Evolutionary conservation across 2,113 vertebrate genomes (phyloP).

Genomic region (Arothron firmamentum): DNA sequence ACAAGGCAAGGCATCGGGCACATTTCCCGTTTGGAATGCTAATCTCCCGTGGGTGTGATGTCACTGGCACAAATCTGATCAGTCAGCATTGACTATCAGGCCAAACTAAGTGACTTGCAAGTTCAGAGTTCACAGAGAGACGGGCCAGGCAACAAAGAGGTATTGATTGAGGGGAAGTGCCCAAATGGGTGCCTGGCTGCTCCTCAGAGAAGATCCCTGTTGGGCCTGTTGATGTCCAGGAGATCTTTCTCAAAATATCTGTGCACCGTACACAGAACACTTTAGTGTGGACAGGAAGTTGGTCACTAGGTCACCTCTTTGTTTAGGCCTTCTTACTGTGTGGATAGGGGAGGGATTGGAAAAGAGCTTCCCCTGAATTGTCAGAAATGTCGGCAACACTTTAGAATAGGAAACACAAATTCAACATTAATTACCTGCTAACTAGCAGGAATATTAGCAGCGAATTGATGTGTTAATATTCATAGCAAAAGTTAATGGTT

Average conservation of each 20-base stretch:
- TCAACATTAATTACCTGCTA: no score
- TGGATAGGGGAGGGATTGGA: no score
- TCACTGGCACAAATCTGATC: slow-evolving; percentile 31
- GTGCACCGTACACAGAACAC: slow-evolving; percentile 5
- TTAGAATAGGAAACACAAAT: no score
- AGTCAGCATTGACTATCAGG: slow-evolving; percentile 13
- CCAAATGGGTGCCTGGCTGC: slow-evolving; percentile 13
- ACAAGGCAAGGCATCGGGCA: slow-evolving; percentile 17
- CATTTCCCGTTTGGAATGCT: background rate
- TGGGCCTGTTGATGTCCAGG: no score
- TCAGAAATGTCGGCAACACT: no score
- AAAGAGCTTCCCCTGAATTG: no score
- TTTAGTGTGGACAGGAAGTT: slow-evolving; percentile 32
- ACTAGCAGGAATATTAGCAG: no score
- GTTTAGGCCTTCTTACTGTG: slow-evolving; percentile 1
- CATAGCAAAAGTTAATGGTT: no score
- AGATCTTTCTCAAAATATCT: background rate
- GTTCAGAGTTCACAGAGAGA: slow-evolving; percentile 45
- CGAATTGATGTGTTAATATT: no score
- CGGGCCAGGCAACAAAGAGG: slow-evolving; percentile 34
- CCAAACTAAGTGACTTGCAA: slow-evolving; percentile 10
- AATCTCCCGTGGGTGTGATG: slow-evolving; percentile 23
- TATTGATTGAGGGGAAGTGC: slow-evolving; percentile 40
- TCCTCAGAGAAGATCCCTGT: slow-evolving; percentile 14
- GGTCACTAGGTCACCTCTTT: slow-evolving; percentile 46